Conservation (phyloP, 2,797 vertebrate genomes). For the Pteropus rufus region DNA sequence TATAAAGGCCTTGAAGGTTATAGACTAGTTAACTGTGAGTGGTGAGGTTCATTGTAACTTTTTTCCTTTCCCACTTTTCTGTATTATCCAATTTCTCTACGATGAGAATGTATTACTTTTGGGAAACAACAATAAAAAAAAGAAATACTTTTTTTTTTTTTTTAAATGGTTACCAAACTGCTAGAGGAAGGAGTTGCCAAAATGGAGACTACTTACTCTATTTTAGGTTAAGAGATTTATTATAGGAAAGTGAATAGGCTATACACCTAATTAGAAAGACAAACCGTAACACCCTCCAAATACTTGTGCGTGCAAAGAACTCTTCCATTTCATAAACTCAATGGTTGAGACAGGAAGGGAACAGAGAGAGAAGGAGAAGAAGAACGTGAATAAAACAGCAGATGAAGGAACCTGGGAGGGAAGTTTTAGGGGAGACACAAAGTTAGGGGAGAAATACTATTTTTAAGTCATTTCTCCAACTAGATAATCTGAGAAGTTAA, state of each 20-base stretch:
- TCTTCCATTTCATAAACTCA: constrained; percentile 78
- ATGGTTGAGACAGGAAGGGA: constrained; percentile 66
- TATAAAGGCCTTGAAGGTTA: background rate
- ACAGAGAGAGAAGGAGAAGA: background rate
- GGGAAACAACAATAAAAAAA: too few relatives aligned
- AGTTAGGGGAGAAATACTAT: constrained; percentile 5
- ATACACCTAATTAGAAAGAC: constrained; percentile 79
- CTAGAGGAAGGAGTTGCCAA: constrained; percentile 65
- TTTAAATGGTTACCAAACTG: constrained; percentile 56
- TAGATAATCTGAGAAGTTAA: background rate
- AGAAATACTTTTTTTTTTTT: too few relatives aligned
- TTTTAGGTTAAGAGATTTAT: constrained; percentile 70
- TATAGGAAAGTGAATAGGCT: constrained; percentile 77
- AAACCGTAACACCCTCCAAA: constrained; percentile 85
- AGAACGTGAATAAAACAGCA: constrained; percentile 1
- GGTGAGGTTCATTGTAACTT: background rate
- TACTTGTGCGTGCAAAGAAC: constrained; percentile 85
- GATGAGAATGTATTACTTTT: background rate
- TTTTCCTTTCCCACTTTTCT: background rate
- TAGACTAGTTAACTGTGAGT: background rate
- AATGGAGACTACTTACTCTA: constrained; percentile 49
- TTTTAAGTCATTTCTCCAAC: background rate
- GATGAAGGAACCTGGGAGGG: background rate
- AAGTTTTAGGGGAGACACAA: background rate
- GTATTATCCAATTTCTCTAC: background rate